These are phyloP conservation scores for Fragum whitleyi DNA, from an alignment of 2,888 invertebrate genomes.

Conservation along the genomic window DNA sequence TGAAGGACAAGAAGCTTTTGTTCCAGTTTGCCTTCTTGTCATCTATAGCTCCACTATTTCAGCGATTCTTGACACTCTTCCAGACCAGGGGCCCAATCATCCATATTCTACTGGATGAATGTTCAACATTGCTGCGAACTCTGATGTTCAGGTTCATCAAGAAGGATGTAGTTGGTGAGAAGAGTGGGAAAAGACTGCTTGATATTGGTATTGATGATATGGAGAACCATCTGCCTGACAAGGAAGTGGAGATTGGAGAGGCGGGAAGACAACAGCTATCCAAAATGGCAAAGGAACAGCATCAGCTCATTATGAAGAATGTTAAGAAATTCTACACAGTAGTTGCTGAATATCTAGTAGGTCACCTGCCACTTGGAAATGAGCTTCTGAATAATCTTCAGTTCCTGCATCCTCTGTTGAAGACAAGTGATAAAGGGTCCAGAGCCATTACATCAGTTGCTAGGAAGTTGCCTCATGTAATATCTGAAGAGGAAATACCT, in stretches of 20 bases:
- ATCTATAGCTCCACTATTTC: constrained; percentile 34
- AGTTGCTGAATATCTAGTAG: constrained; percentile 31
- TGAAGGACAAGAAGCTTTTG: constrained; percentile 29
- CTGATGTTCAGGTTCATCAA: constrained; percentile 36
- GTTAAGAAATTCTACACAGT: constrained; percentile 23
- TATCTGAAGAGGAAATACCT: constrained; percentile 9
- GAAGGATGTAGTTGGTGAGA: constrained; percentile 13
- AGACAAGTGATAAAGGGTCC: constrained; percentile 17
- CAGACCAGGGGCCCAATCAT: constrained; percentile 41
- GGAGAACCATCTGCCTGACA: constrained; percentile 32
- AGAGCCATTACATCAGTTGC: constrained; percentile 30
- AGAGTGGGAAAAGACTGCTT: constrained; percentile 14
- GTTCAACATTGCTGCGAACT: constrained; percentile 31
- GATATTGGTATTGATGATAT: constrained; percentile 25
- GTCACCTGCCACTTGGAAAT: constrained; percentile 16
- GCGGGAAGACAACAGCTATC: constrained; percentile 30
- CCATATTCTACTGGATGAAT: constrained; percentile 82
- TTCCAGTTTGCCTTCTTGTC: constrained; percentile 38
- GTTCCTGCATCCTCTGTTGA: no score
- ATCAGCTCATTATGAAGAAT: constrained; percentile 5
- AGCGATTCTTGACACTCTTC: constrained; percentile 40
- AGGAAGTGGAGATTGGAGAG: constrained; percentile 38
- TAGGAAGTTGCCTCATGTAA: constrained; percentile 21
- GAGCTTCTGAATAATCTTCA: constrained; percentile 21
- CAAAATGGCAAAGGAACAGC: constrained; percentile 35